Percentiles rank a stretch among this genome's conserved stretches.
phyloP scores from a whole-genome alignment of 1,140 invertebrate species.

The Caenorhabditis elegans region DNA sequence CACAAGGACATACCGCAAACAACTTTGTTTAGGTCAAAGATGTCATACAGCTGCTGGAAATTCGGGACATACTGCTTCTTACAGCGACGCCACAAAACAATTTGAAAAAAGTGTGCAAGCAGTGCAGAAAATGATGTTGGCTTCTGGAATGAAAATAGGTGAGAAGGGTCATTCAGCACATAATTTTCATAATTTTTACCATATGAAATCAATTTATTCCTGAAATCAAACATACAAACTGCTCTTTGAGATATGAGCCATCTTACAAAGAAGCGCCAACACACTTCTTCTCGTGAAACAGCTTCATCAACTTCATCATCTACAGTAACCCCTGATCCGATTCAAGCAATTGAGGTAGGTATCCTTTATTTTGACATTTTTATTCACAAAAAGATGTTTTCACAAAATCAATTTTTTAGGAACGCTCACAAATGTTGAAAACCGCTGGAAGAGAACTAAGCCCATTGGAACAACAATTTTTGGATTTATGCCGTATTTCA shows the following conservation, averaged over 20 bases:
- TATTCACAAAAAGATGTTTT: neutral
- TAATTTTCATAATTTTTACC: neutral
- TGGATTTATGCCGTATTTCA: conserved; percentile 51
- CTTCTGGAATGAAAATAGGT: conserved; percentile 28
- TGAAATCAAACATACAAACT: too few relatives aligned
- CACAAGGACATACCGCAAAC: neutral
- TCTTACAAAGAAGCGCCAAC: neutral
- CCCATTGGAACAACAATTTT: conserved; percentile 52
- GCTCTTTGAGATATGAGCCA: conserved; percentile 24
- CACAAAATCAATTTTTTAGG: neutral
- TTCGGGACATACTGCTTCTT: conserved; percentile 40
- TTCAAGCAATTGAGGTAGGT: conserved; percentile 29
- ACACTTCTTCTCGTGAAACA: conserved; percentile 1
- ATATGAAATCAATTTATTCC: too few relatives aligned
- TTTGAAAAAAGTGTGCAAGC: conserved; percentile 50
- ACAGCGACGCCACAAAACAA: conserved; percentile 50
- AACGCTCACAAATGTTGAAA: neutral
- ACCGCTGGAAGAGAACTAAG: conserved; percentile 39
- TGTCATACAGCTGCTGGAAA: conserved; percentile 14
- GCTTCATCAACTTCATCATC: conserved; percentile 11
- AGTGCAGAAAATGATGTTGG: conserved; percentile 49
- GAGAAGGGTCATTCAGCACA: too few relatives aligned
- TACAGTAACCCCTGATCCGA: neutral
- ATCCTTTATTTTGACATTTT: too few relatives aligned
- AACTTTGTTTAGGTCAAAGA: neutral